phyloP scores from a whole-genome alignment of 2,888 invertebrate genomes.

The Acleris laterana region DNA sequence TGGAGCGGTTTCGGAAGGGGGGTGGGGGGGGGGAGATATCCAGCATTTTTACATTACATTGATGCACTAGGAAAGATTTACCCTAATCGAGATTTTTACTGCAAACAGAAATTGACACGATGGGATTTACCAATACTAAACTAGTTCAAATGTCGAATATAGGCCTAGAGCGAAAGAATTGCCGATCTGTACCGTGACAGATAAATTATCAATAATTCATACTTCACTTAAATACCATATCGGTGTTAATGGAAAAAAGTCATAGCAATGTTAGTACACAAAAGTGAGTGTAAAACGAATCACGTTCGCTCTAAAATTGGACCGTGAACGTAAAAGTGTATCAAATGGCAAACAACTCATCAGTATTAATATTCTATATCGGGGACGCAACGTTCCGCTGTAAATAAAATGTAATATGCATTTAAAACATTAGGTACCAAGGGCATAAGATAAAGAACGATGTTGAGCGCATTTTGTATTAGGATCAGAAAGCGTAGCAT shows the following conservation, averaged over 20 bases:
- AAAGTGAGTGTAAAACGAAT: conserved; percentile 51
- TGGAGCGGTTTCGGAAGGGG: no score
- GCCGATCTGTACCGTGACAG: conserved; percentile 3
- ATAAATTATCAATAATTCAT: conserved; percentile 25
- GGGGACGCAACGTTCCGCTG: conserved; percentile 36
- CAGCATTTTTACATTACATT: no score
- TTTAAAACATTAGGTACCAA: conserved; percentile 3
- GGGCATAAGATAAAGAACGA: no score
- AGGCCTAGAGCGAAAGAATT: conserved; percentile 4
- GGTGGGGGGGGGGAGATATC: no score
- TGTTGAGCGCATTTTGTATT: no score
- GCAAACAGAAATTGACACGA: no score
- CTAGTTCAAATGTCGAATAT: no score
- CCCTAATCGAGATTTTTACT: no score
- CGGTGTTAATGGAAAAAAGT: conserved; percentile 26
- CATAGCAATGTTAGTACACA: conserved; percentile 35
- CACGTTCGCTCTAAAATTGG: conserved; percentile 52
- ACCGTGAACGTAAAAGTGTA: conserved; percentile 69
- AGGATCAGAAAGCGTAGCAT: no score
- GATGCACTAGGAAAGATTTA: no score
- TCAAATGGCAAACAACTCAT: conserved; percentile 59
- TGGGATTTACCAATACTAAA: no score
- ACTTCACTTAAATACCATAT: conserved; percentile 27
- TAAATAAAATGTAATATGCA: conserved; percentile 23
- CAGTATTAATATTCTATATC: conserved; percentile 43